phyloP scores from a whole-genome alignment of 2,113 vertebrate genomes.

The Scolopax mira region DNA sequence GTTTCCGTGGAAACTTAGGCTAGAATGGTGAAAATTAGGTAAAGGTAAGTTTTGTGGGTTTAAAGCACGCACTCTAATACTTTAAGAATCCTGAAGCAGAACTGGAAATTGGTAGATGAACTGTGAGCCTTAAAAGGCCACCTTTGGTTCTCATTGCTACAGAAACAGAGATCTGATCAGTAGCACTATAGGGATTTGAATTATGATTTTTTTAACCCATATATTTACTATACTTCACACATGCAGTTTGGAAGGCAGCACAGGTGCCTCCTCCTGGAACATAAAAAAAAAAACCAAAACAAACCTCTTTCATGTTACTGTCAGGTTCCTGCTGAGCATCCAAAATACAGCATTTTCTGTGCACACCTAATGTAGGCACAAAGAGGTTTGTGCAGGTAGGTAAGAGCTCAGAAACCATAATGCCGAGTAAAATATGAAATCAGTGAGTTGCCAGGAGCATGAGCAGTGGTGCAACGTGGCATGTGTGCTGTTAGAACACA shows the following conservation, averaged over 20 bases:
- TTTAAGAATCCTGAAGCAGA: slow-evolving; percentile 59
- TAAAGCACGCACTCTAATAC: slow-evolving; percentile 65
- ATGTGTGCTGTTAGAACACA: neutral
- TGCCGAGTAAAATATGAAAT: neutral
- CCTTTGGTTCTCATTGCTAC: slow-evolving; percentile 59
- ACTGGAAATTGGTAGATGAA: slow-evolving; percentile 58
- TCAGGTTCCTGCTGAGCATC: neutral
- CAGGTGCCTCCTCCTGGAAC: neutral
- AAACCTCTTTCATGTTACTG: neutral
- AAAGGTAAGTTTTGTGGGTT: slow-evolving; percentile 73
- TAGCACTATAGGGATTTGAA: slow-evolving; percentile 15
- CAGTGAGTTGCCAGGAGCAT: neutral
- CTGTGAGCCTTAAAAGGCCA: slow-evolving; percentile 58
- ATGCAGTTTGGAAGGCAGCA: neutral
- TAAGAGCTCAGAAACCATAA: neutral
- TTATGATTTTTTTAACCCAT: slow-evolving; percentile 8
- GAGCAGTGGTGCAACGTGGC: neutral
- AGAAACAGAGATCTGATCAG: slow-evolving; percentile 63
- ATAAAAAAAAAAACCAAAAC: neutral
- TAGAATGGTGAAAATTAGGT: slow-evolving; percentile 73
- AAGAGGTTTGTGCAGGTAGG: neutral
- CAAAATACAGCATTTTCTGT: neutral
- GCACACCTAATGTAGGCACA: neutral
- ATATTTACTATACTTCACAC: slow-evolving; percentile 21
- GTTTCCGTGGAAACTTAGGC: slow-evolving; percentile 75